phyloP scores from a whole-genome alignment of 1,140 invertebrate species.

The Diachasma alloeum region DNA sequence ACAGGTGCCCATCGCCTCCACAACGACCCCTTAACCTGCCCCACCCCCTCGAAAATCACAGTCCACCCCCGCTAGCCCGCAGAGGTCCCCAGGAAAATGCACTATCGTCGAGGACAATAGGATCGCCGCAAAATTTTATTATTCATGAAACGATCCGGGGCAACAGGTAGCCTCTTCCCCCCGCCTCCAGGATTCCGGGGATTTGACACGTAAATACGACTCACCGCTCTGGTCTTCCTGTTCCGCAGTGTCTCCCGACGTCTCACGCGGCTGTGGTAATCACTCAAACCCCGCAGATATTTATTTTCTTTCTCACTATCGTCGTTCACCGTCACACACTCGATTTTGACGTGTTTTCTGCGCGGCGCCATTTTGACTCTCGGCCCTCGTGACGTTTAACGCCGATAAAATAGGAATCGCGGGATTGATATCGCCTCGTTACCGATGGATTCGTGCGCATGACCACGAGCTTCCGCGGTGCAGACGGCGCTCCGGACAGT shows the following conservation, averaged over 20 bases:
- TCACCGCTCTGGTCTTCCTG: slow-evolving; percentile 47
- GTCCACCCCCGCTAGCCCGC: background rate
- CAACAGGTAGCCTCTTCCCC: slow-evolving; percentile 16
- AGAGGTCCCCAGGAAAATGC: background rate
- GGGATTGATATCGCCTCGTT: background rate
- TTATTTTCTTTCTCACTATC: slow-evolving; percentile 54
- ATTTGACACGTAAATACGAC: slow-evolving; percentile 31
- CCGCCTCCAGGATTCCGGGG: background rate
- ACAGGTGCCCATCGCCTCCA: background rate
- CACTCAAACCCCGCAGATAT: slow-evolving; percentile 57
- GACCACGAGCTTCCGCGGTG: background rate
- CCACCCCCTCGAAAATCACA: background rate
- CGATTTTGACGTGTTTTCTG: slow-evolving; percentile 42
- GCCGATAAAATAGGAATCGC: background rate
- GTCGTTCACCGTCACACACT: slow-evolving; percentile 26
- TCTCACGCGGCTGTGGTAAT: slow-evolving; percentile 56
- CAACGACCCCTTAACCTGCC: background rate
- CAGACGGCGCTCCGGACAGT: slow-evolving; percentile 10
- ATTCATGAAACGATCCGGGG: background rate
- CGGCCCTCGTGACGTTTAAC: background rate
- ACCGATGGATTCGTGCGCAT: background rate
- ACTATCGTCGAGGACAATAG: background rate
- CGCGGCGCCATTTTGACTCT: slow-evolving; percentile 55
- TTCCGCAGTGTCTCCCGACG: slow-evolving; percentile 55
- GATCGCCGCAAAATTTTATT: background rate